Percentiles rank a stretch among this genome's conserved stretches.
These are phyloP conservation scores for Apis cerana DNA, from an alignment of 1,140 invertebrate genomes.

Conservation along the genomic window DNA sequence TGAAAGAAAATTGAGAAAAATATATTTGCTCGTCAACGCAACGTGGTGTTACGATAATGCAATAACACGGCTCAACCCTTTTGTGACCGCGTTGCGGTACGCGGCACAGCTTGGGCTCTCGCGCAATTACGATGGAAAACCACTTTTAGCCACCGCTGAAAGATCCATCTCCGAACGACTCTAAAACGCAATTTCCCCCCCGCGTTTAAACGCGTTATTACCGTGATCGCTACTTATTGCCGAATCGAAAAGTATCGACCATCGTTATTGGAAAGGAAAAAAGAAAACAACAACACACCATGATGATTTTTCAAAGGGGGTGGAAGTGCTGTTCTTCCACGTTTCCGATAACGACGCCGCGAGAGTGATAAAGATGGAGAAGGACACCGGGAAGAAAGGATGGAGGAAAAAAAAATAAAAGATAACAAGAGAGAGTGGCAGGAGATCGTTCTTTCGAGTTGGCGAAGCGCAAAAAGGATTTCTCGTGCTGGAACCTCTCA, in stretches of 20 bases:
- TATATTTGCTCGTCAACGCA: conserved; percentile 45
- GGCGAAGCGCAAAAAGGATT: conserved; percentile 53
- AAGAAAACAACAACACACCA: background rate
- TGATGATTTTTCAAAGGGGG: no score
- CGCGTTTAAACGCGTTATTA: background rate
- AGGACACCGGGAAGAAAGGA: background rate
- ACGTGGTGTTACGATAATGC: conserved; percentile 22
- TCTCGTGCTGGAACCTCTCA: conserved; percentile 53
- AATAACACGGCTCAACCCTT: conserved; percentile 38
- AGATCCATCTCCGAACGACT: conserved; percentile 19
- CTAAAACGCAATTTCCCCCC: background rate
- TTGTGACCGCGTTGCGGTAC: conserved; percentile 35
- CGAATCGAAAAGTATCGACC: background rate
- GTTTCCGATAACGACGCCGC: conserved; percentile 45
- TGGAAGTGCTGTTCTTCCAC: conserved; percentile 27
- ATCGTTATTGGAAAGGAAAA: no score
- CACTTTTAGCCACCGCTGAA: conserved; percentile 36
- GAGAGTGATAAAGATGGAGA: background rate
- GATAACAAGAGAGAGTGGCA: background rate
- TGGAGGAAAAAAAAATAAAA: conserved; percentile 19
- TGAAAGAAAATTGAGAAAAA: conserved; percentile 13
- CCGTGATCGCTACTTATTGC: background rate
- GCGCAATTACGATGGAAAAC: conserved; percentile 46
- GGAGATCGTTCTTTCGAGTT: conserved; percentile 44
- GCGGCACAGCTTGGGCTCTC: background rate